Conservation (phyloP, 2,797 vertebrate species). For the Sebastes itinus region DNA sequence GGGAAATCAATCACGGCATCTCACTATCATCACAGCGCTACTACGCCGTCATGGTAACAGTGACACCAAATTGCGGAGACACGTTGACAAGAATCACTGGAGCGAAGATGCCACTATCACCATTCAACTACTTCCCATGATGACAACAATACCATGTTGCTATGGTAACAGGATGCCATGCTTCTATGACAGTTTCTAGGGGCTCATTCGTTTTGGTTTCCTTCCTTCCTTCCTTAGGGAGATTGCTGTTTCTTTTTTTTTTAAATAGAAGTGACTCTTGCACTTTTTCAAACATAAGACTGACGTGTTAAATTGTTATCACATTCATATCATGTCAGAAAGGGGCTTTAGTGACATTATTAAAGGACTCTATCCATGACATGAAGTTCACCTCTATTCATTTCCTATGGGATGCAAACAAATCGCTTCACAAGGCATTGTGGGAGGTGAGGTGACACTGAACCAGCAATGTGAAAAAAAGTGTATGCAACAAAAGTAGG, state of each 20-base stretch:
- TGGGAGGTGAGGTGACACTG: background rate
- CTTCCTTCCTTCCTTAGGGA: background rate
- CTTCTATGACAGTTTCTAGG: background rate
- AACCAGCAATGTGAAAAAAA: background rate
- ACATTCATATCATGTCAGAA: background rate
- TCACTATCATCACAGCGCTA: background rate
- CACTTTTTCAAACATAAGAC: background rate
- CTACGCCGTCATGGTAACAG: background rate
- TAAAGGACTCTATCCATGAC: background rate
- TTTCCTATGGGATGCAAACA: background rate
- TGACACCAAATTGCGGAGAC: background rate
- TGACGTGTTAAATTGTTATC: background rate
- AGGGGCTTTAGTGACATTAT: background rate
- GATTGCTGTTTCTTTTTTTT: background rate
- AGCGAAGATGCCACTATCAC: background rate
- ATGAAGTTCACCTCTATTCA: background rate
- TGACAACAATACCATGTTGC: background rate
- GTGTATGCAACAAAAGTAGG: background rate
- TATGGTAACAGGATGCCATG: constrained; percentile 2
- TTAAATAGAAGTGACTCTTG: background rate
- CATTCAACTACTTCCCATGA: background rate
- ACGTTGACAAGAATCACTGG: background rate
- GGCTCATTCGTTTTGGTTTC: background rate
- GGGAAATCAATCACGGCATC: constrained; percentile 7
- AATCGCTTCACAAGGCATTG: background rate